phyloP scores from a whole-genome alignment of 2,888 invertebrate species.

The Dioctria linearis region DNA sequence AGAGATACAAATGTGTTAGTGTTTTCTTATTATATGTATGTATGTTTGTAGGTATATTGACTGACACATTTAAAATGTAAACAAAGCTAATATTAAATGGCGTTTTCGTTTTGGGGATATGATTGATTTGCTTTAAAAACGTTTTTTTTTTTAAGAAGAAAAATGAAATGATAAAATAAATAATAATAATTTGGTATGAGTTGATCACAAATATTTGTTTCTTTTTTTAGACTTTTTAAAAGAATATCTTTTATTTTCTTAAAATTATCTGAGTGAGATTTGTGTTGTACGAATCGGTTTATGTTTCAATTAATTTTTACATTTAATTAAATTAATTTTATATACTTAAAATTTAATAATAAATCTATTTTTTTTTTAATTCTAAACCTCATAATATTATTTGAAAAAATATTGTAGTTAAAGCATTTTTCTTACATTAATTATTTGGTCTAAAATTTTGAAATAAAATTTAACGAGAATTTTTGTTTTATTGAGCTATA shows the following conservation, averaged over 20 bases:
- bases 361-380: neutral
- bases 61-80: slow-evolving; percentile 7
- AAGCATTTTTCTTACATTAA: slow-evolving; percentile 42
- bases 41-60: neutral
- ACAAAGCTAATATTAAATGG: slow-evolving; percentile 7
- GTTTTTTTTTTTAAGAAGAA: neutral
- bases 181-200: neutral
- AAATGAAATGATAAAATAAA: slow-evolving; percentile 17
- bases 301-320: slow-evolving; percentile 15
- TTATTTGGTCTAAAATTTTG: slow-evolving; percentile 44
- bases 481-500: neutral
- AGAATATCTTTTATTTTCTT: slow-evolving; percentile 5
- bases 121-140: slow-evolving; percentile 27
- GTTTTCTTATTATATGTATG: neutral
- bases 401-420: slow-evolving; percentile 37
- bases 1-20: neutral
- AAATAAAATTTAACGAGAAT: slow-evolving; percentile 18
- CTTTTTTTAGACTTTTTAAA: neutral
- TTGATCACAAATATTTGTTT: neutral
- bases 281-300: no score
- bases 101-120: slow-evolving; percentile 20
- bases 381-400: neutral
- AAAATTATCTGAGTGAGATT: neutral
- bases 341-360: neutral
- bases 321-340: slow-evolving; percentile 11